Evolutionary conservation across 2,797 vertebrate genomes (phyloP), one percentile per base, ranked within the genome.

Genomic region (Tolypeutes matacus): DNA sequence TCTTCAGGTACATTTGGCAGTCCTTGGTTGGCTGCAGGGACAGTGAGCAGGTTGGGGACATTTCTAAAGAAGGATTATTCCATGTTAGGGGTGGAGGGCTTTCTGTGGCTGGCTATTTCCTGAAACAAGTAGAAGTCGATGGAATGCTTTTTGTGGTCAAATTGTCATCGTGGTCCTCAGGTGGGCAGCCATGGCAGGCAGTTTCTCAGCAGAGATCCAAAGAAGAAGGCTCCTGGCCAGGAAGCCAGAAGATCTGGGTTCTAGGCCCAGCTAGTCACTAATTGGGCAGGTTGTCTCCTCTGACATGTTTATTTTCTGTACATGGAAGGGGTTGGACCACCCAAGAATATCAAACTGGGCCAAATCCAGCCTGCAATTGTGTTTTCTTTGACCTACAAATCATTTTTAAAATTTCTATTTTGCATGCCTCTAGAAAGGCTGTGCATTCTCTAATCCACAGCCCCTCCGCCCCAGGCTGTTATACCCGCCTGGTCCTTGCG

Each of bases 371-470:
- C n/a, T 88, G 42, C 15, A 56, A 36, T 23, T 86, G n/a, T 84
- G 89, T 96, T 93, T 93, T 84, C 70, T 96, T 94, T 92, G 76
- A 23, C 70, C 70, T 83, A 9, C n/a, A 58, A 36, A 69, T 89
- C 29, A 76, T 89, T 72, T 51, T 78, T 64, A 77, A 65, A 34
- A 53, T 72, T 67, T 67, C 62, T 8, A 42, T 62, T 94, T 89
- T 70, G 62, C 70, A 20, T 73, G 65, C 46, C 62, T 3, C 67
- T 13, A 20, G 70, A 53, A 85, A 58, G 72, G 49, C 23, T 46
- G 70, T 7, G 46, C 42, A 13, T 42, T 56, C 88, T 95, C 31
- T 23, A 81, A 14, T 14, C 25, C 7, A 20, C 5, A 51, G 51
- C 17, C n/a, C 46, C 3, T 39, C 62, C 11, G 14, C 12, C 21